Evolutionary conservation across 1,140 invertebrate genomes (phyloP), one percentile per base, ranked within the genome.

Genomic region (Leptonema lineaticorne): DNA sequence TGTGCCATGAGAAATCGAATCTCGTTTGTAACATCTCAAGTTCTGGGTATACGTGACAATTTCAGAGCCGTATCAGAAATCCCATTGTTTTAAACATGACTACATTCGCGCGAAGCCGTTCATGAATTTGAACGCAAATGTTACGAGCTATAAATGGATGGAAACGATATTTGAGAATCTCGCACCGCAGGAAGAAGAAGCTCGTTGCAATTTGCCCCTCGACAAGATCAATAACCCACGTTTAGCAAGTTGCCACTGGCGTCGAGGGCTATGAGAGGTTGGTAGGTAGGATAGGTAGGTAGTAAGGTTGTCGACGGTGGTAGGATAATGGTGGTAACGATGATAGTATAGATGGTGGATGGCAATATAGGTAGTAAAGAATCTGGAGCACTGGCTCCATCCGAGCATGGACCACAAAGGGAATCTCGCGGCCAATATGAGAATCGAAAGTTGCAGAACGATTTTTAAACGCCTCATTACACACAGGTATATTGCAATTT

Each of bases 401-500:
- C 18, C 62, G 62, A 24, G 45, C 27, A n/a, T n/a, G n/a, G n/a
- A n/a, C n/a, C n/a, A 48, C 41, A 30, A 48, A 48, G 37, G 62
- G 28, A 46, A 14, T 18, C 37, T n/a, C 50, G 50, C 26, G 50
- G 14, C 14, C 50, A 56, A 56, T 27, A 22, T 14, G 50, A 11
- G 20, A 14, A 24, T 22, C 26, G n/a, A 41, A 53, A 69, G 27
- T 63, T 62, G 59, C 46, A 64, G 60, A 69, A 60, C 67, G 67
- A 63, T 69, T 64, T 65, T 59, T 65, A 68, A 65, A n/a, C 69
- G 69, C 24, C 62, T 63, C 69, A 66, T 65, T 71, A 71, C 69
- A 71, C 66, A 18, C 64, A 26, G 69, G 28, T 67, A 62, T 71
- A 69, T 71, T 71, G 70, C 70, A 71, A 67, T 72, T 69, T 56